Conservation (phyloP, 2,797 vertebrate species). For the Aratinga solstitialis region DNA sequence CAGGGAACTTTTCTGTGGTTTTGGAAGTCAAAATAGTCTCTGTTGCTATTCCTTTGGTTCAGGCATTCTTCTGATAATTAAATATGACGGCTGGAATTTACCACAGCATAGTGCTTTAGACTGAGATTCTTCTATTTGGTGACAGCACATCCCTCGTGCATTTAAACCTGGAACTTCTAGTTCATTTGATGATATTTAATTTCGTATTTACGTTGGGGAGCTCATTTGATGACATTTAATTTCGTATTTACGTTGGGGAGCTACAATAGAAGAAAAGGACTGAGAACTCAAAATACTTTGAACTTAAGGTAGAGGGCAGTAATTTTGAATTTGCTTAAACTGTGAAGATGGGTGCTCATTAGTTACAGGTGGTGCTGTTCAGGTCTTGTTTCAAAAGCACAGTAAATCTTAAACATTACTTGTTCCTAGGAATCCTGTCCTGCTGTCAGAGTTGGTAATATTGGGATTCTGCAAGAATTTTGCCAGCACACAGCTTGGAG, state of each 20-base stretch:
- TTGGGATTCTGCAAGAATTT: not conserved
- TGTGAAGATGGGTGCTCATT: accelerated
- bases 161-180: not conserved
- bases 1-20: not conserved
- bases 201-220: not conserved
- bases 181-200: not conserved
- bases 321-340: not conserved
- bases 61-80: not conserved
- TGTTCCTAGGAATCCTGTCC: not conserved
- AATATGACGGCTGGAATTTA: not conserved
- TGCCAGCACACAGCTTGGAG: not conserved
- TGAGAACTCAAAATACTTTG: not conserved
- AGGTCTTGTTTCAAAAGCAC: not conserved
- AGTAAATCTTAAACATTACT: not conserved
- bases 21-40: not conserved
- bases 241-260: not conserved
- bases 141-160: not conserved
- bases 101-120: not conserved
- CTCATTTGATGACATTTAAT: not conserved
- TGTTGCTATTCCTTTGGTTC: not conserved
- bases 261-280: not conserved
- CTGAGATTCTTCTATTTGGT: not conserved
- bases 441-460: not conserved
- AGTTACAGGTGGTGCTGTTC: not conserved
- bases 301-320: not conserved